phyloP scores from a whole-genome alignment of 2,113 vertebrate species.

The Lepus timidus region DNA sequence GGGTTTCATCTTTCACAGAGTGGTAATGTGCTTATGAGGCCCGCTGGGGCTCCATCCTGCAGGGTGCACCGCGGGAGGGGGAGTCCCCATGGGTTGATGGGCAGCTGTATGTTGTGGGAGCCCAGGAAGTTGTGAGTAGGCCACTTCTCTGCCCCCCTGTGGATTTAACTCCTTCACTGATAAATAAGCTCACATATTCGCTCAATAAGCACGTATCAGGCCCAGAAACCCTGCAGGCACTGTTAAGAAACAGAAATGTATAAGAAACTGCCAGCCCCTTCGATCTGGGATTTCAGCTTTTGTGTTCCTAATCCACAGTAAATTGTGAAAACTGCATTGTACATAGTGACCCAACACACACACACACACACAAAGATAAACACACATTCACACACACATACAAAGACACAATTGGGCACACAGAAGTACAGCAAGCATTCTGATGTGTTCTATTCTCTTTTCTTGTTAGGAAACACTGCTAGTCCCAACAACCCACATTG shows the following conservation, averaged over 20 bases:
- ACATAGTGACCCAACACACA: not conserved
- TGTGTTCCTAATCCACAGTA: not conserved
- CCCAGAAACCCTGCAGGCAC: not conserved
- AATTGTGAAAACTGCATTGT: not conserved
- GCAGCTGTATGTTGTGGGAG: not conserved
- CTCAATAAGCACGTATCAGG: not conserved
- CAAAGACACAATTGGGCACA: not conserved
- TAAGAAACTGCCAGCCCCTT: not conserved
- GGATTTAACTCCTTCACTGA: not conserved
- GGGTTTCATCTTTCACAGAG: too few relatives aligned
- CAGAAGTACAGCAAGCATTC: not conserved
- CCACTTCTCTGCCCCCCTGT: too few relatives aligned
- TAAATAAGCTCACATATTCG: not conserved
- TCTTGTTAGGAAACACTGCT: not conserved
- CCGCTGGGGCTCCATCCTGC: not conserved
- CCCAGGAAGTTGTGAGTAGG: not conserved
- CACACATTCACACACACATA: not conserved
- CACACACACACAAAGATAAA: too few relatives aligned
- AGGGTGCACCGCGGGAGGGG: not conserved
- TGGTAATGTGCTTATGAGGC: not conserved
- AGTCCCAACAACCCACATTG: not conserved
- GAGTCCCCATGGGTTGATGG: not conserved
- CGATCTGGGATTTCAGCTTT: not conserved
- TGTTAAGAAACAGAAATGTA: not conserved
- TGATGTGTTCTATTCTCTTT: not conserved